These are phyloP conservation scores for Haemorhous mexicanus DNA, from an alignment of 2,113 vertebrate genomes.

Conservation along the genomic window DNA sequence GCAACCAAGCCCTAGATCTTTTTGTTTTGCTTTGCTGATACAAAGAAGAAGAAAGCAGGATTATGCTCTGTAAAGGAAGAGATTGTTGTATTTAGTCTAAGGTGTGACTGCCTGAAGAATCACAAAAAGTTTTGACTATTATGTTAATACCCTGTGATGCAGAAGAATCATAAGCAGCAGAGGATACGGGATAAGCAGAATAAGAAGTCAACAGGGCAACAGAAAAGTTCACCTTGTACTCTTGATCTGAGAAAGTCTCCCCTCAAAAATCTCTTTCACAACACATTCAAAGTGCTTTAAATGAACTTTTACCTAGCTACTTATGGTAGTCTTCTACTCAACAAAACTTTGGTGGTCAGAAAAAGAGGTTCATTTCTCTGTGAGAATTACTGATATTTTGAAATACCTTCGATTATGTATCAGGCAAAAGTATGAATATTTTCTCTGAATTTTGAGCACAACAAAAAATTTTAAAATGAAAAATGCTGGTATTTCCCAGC, in stretches of 20 bases:
- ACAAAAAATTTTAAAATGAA: neutral
- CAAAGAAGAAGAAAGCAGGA: neutral
- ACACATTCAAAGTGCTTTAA: neutral
- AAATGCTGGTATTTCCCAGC: neutral
- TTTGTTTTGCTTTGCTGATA: neutral
- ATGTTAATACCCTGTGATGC: neutral
- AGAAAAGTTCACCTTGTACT: neutral
- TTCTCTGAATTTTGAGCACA: neutral
- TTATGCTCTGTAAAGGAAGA: neutral
- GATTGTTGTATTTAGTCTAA: neutral
- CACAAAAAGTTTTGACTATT: neutral
- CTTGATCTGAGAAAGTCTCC: neutral
- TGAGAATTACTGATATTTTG: neutral
- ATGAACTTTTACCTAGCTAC: neutral
- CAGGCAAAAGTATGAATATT: neutral
- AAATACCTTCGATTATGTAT: neutral
- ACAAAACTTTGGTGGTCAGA: neutral
- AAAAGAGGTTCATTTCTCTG: neutral
- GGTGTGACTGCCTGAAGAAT: neutral
- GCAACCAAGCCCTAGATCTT: neutral
- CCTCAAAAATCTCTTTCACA: neutral
- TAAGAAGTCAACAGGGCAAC: neutral
- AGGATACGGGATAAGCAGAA: neutral
- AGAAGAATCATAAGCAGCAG: constrained; percentile 6
- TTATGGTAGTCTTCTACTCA: neutral